Percentiles rank a stretch among this genome's conserved stretches.
phyloP scores from a whole-genome alignment of 2,797 vertebrate species.

The Numenius phaeopus region DNA sequence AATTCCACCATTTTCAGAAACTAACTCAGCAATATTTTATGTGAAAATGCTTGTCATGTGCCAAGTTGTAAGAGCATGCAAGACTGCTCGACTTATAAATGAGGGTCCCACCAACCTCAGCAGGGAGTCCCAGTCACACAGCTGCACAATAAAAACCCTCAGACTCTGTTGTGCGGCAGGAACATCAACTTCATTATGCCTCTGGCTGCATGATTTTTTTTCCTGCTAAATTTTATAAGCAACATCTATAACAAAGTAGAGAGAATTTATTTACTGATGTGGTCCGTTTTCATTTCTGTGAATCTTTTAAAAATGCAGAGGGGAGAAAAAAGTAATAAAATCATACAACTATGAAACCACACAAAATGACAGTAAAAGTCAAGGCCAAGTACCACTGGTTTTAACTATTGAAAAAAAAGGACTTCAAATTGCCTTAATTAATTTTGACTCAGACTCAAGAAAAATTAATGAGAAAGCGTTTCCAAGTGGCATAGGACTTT shows the following conservation, averaged over 20 bases:
- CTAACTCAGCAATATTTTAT: constrained; percentile 31
- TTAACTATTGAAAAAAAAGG: neutral
- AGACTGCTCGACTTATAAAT: neutral
- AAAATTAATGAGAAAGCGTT: neutral
- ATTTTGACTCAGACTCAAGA: neutral
- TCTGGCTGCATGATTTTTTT: neutral
- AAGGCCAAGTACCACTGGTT: neutral
- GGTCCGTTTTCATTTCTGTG: neutral
- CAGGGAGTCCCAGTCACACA: neutral
- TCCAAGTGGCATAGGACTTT: neutral
- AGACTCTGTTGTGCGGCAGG: neutral
- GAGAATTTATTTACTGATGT: neutral
- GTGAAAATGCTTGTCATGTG: constrained; percentile 32
- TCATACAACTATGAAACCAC: neutral
- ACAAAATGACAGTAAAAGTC: neutral
- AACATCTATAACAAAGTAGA: neutral
- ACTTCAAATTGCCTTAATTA: neutral
- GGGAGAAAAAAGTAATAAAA: neutral
- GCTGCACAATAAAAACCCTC: neutral
- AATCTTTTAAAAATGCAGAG: neutral
- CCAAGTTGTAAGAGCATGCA: neutral
- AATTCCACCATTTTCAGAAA: constrained; percentile 50
- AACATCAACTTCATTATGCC: neutral
- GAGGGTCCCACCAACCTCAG: neutral
- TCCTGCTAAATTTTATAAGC: neutral